Percentiles rank a stretch among this genome's conserved stretches.
phyloP scores from a whole-genome alignment of 2,797 vertebrate genomes.

The Botia kubotai region DNA sequence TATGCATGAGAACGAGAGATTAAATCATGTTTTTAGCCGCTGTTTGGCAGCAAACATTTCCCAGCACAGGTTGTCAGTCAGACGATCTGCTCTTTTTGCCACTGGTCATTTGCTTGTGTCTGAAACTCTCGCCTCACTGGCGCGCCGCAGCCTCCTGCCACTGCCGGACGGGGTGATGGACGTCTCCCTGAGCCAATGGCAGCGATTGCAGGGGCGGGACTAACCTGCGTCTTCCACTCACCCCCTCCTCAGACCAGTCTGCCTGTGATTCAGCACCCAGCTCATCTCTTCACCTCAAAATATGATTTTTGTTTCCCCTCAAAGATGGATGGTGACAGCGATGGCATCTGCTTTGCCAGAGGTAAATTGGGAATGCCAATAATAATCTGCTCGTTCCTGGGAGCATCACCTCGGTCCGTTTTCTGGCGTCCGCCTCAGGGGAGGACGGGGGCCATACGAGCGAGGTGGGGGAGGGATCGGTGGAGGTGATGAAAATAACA shows the following conservation, averaged over 20 bases:
- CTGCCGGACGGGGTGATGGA: conserved; percentile 59
- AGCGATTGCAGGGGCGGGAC: conserved; percentile 49
- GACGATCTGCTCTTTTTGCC: conserved; percentile 38
- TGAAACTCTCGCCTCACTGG: conserved; percentile 50
- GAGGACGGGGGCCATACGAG: conserved; percentile 45
- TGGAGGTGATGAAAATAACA: conserved; percentile 72
- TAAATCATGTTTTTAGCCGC: neutral
- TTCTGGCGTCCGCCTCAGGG: conserved; percentile 47
- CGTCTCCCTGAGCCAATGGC: conserved; percentile 54
- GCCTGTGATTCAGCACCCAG: conserved; percentile 58
- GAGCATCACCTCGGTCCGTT: conserved; percentile 38
- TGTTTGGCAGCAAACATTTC: too few species aligned
- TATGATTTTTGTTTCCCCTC: conserved; percentile 29
- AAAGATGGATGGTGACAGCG: conserved; percentile 51
- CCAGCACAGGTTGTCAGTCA: conserved; percentile 31
- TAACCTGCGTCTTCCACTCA: conserved; percentile 84
- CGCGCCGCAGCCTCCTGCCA: conserved; percentile 52
- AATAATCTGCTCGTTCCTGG: conserved; percentile 51
- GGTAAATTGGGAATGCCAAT: conserved; percentile 54
- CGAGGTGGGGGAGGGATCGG: conserved; percentile 53
- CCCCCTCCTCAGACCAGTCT: conserved; percentile 60
- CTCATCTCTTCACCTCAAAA: conserved; percentile 57
- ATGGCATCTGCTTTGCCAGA: conserved; percentile 47
- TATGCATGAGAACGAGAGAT: neutral
- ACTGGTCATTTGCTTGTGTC: conserved; percentile 43